phyloP scores from a whole-genome alignment of 2,113 vertebrate genomes.

The Bubo bubo region DNA sequence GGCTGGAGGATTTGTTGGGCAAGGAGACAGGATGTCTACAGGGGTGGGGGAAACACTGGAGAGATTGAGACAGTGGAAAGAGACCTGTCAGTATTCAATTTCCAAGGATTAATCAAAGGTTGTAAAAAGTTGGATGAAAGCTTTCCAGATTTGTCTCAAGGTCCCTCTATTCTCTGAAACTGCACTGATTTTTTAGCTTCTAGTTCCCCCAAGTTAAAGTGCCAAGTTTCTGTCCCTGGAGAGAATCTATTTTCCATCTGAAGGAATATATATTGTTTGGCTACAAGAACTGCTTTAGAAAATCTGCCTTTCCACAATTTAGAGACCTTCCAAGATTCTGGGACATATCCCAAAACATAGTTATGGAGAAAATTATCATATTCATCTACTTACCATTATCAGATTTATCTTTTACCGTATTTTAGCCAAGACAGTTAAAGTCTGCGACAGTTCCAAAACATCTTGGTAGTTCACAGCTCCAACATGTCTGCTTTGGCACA shows the following conservation, averaged over 20 bases:
- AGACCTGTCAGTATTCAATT: neutral
- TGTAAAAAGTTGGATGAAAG: slow-evolving; percentile 37
- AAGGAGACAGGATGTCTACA: slow-evolving; percentile 45
- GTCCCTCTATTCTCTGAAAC: neutral
- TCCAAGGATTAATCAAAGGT: slow-evolving; percentile 8
- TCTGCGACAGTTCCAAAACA: neutral
- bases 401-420: neutral
- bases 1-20: neutral
- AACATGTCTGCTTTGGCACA: neutral
- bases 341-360: neutral
- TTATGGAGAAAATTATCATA: slow-evolving; percentile 30
- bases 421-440: slow-evolving; percentile 3
- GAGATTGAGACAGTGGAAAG: neutral
- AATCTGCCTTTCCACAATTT: neutral
- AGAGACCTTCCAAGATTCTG: neutral
- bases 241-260: slow-evolving; percentile 17
- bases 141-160: neutral
- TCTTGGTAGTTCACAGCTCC: neutral
- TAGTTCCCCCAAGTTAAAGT: neutral
- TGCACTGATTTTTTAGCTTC: slow-evolving; percentile 10
- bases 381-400: neutral
- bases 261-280: slow-evolving; percentile 25
- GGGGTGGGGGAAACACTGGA: neutral
- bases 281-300: neutral
- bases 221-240: slow-evolving; percentile 40